Percentiles rank a stretch among this genome's conserved stretches.
phyloP scores from a whole-genome alignment of 2,797 vertebrate genomes.

The Mormyrops boulengeri region DNA sequence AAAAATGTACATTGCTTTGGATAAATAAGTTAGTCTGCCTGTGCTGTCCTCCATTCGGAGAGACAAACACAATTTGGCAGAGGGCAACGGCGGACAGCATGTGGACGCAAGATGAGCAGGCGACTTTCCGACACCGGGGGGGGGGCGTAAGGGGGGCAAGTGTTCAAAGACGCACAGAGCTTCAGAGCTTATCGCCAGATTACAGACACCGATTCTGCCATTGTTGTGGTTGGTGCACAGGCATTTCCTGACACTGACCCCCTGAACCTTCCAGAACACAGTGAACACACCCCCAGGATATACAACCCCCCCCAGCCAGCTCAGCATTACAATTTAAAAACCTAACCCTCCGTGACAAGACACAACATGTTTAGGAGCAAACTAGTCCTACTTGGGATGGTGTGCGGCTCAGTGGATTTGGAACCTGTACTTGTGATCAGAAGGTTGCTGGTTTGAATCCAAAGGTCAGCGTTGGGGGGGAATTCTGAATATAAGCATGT shows the following conservation, averaged over 20 bases:
- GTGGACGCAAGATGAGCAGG: conserved; percentile 5
- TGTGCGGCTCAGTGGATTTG: background rate
- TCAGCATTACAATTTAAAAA: background rate
- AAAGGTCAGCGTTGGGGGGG: background rate
- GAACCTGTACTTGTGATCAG: background rate
- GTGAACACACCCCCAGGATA: background rate
- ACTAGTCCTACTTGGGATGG: background rate
- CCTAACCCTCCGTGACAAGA: background rate
- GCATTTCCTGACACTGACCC: conserved; percentile 48
- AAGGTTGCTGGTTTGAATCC: background rate
- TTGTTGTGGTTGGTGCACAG: conserved; percentile 40
- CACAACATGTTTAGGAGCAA: background rate
- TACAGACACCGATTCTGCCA: conserved; percentile 5
- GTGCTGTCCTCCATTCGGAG: background rate
- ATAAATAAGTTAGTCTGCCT: background rate
- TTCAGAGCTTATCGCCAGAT: background rate
- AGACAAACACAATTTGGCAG: background rate
- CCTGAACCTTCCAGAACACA: background rate
- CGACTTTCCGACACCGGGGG: background rate
- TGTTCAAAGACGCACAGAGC: background rate
- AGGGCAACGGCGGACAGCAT: background rate
- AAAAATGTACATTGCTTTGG: background rate
- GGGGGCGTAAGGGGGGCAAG: background rate
- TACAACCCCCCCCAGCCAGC: background rate
- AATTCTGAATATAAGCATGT: background rate